Evolutionary conservation across 2,113 vertebrate species (phyloP).

Genomic region (Antechinus stuartii): DNA sequence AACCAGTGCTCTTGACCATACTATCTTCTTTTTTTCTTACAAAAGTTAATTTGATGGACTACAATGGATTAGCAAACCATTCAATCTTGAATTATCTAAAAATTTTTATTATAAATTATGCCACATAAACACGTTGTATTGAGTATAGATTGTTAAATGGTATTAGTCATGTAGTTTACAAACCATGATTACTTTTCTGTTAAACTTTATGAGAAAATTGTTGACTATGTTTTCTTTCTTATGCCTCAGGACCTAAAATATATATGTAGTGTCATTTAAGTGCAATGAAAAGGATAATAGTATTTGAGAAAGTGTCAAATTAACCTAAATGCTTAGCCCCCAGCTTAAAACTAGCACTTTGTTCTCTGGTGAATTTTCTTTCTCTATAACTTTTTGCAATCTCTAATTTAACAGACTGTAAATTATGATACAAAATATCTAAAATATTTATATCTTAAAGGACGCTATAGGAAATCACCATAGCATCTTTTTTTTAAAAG

Average conservation of each 20-base stretch:
- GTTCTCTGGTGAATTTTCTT: neutral
- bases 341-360: constrained; percentile 20
- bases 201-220: neutral
- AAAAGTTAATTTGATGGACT: neutral
- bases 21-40: neutral
- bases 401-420: neutral
- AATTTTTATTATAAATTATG: neutral
- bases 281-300: neutral
- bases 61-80: neutral
- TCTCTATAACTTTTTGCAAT: neutral
- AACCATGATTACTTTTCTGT: constrained; percentile 37
- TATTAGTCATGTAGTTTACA: neutral
- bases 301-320: constrained; percentile 66
- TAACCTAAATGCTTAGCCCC: constrained; percentile 42
- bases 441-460: constrained; percentile 37
- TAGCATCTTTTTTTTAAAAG: neutral
- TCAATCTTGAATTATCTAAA: neutral
- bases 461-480: neutral
- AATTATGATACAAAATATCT: neutral
- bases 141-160: neutral
- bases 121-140: neutral
- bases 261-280: constrained; percentile 10
- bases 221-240: constrained; percentile 31
- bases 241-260: constrained; percentile 54
- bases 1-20: neutral